Evolutionary conservation across 2,888 invertebrate species (phyloP), one percentile per base, ranked within the genome.

Genomic region (Drosophila picticornis): DNA sequence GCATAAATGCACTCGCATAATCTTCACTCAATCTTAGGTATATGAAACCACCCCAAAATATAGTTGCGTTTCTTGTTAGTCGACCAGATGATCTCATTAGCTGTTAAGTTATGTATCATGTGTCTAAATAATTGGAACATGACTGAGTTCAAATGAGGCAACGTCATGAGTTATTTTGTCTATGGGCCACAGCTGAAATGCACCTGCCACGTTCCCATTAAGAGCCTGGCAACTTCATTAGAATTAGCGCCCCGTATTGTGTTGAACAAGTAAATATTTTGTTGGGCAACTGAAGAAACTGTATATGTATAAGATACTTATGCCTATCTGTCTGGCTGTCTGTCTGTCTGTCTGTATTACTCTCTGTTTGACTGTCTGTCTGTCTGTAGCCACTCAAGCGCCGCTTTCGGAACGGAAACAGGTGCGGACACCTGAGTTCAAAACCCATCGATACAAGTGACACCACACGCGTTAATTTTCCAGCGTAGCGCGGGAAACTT

Each of bases 171-270:
- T 38, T 16, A 32, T 32, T 66, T 67, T 50, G 56, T 31, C 61
- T 62, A 66, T 75, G 72, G 36, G 11, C 71, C 71, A 43, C 34
- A 71, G 53, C 55, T 48, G 56, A 64, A 68, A 56, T 73, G 79
- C 84, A 84, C 84, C 84, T 84, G 88, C 88, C 84, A 84, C 86
- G 64, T 38, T 74, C 61, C 64, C 62, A 38, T 32, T 31, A 31
- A 43, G n/a, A 62, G 48, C 78, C 62, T 67, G 75, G 75, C 69
- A 85, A 81, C 81, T 84, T 83, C 86, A 83, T 86, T 80, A 73
- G 84, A 88, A 88, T 66, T 77, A 84, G 79, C 86, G 81, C 81
- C 81, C 59, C 32, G 36, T 48, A 60, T 25, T 52, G 53, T 46
- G 46, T 22, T 22, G 34, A 38, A 34, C 67, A 80, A 72, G 85